phyloP scores from a whole-genome alignment of 1,140 invertebrate genomes.

The Drosophila saltans region DNA sequence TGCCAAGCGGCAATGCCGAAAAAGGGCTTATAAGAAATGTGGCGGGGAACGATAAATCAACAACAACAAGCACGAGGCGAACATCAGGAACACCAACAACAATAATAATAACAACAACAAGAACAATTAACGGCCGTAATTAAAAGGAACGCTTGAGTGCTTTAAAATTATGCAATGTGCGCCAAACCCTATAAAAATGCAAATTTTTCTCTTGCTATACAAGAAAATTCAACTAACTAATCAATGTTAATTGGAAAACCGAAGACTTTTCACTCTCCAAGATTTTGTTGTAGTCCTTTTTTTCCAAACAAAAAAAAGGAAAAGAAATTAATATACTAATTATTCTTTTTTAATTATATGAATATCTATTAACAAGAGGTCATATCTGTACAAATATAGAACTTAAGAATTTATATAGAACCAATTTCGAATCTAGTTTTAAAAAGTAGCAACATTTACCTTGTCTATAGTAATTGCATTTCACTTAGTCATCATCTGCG shows the following conservation, averaged over 20 bases:
- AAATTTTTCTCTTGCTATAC: slow-evolving; percentile 48
- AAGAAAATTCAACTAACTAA: slow-evolving; percentile 46
- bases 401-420: too few species aligned
- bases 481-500: slow-evolving; percentile 20
- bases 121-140: slow-evolving; percentile 43
- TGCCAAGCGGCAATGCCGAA: slow-evolving; percentile 28
- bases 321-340: background rate
- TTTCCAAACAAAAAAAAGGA: background rate
- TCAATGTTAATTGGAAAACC: slow-evolving; percentile 71
- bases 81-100: background rate
- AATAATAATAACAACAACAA: slow-evolving; percentile 26
- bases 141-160: slow-evolving; percentile 47
- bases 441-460: too few species aligned
- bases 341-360: too few species aligned
- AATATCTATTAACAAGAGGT: too few species aligned
- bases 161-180: slow-evolving; percentile 65
- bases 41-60: background rate
- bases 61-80: slow-evolving; percentile 2
- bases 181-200: slow-evolving; percentile 64
- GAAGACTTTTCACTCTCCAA: slow-evolving; percentile 9
- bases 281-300: background rate
- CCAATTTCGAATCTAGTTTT: too few species aligned
- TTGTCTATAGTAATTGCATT: too few species aligned
- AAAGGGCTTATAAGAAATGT: slow-evolving; percentile 12
- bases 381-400: too few species aligned